phyloP scores from a whole-genome alignment of 2,888 invertebrate species.

The Tuberolachnus salignus region DNA sequence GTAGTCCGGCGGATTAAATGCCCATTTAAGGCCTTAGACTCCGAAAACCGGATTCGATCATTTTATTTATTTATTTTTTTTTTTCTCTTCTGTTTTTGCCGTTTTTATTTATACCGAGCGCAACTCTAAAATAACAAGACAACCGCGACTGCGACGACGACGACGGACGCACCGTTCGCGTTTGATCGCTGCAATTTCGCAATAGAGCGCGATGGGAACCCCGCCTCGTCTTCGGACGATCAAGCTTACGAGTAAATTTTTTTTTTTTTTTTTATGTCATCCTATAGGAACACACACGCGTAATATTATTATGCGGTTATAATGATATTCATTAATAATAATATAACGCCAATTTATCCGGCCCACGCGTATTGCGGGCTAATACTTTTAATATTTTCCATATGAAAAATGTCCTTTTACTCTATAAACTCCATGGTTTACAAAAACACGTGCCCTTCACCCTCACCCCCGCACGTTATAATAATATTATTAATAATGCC shows the following conservation, averaged over 20 bases:
- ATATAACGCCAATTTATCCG: constrained; percentile 36
- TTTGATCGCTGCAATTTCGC: constrained; percentile 28
- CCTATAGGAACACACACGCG: neutral
- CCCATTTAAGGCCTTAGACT: constrained; percentile 34
- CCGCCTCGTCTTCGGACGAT: neutral
- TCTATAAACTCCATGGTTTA: constrained; percentile 26
- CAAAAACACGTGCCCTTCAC: neutral
- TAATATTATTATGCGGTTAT: constrained; percentile 30
- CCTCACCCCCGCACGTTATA: too few species aligned
- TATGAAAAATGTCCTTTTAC: constrained; percentile 38
- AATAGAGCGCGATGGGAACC: neutral
- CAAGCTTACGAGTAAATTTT: neutral
- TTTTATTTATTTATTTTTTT: too few species aligned
- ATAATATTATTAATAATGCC: constrained; percentile 8
- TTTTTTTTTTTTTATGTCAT: constrained; percentile 11
- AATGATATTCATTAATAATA: constrained; percentile 42
- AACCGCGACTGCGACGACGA: constrained; percentile 2
- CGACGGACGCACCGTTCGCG: too few species aligned
- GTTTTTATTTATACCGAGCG: constrained; percentile 9
- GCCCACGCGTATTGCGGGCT: constrained; percentile 21
- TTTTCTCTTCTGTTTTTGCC: too few species aligned
- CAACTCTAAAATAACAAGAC: constrained; percentile 26
- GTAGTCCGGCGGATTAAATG: constrained; percentile 34
- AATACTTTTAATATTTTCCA: constrained; percentile 25
- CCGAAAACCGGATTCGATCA: constrained; percentile 47